Evolutionary conservation across 1,140 invertebrate species (phyloP).

Genomic region (Pogonomyrmex californicus): DNA sequence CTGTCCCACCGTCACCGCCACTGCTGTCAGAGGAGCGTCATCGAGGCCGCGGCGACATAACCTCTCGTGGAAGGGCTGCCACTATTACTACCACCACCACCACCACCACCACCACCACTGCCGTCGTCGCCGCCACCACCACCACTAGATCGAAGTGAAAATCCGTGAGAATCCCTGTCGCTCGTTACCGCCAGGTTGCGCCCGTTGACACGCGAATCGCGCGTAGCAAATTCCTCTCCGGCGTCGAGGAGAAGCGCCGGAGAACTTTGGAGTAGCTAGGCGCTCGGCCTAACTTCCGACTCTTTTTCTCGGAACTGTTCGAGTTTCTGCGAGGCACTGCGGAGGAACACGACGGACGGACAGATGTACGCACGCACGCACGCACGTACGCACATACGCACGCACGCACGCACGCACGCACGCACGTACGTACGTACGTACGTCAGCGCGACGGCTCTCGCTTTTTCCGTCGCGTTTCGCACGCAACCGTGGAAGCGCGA

Average conservation of each 20-base stretch:
- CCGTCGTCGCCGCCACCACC: not conserved
- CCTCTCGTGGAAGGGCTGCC: constrained; percentile 50
- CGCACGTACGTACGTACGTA: constrained; percentile 40
- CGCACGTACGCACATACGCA: constrained; percentile 18
- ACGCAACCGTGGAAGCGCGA: constrained; percentile 65
- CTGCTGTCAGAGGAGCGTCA: constrained; percentile 71
- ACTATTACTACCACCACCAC: not conserved
- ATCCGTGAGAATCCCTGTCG: constrained; percentile 16
- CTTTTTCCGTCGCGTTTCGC: constrained; percentile 67
- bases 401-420: constrained; percentile 10
- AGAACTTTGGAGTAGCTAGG: not conserved
- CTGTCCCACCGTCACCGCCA: constrained; percentile 70
- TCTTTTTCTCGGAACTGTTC: not conserved
- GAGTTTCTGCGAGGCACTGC: not conserved
- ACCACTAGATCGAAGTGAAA: constrained; percentile 47
- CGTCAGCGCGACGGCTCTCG: constrained; percentile 46
- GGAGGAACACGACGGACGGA: not conserved
- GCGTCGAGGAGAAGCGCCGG: constrained; percentile 20
- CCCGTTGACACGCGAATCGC: constrained; percentile 31
- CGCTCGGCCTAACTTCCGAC: not conserved
- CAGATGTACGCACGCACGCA: too few relatives aligned
- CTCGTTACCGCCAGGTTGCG: constrained; percentile 69
- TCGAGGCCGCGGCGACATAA: constrained; percentile 74
- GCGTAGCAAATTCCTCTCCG: not conserved
- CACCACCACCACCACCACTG: not conserved